Base-by-base conservation (phyloP, 2,888 invertebrate genomes). In the Ephialtes manifestator region DNA sequence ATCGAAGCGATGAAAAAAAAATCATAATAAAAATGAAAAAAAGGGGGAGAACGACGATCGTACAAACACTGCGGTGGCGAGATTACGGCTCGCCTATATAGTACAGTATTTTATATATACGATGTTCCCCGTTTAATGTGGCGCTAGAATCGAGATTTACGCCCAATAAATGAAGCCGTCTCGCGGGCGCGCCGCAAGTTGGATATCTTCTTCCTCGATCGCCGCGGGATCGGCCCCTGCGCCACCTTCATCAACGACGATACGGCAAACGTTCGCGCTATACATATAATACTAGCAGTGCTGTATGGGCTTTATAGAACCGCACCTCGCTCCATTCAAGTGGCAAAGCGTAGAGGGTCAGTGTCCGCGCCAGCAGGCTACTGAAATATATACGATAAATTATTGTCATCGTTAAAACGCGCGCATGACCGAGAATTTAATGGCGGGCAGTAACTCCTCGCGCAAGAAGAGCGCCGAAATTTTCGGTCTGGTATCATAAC, bases 371-470 rank as follows among this genome's bases (percentile, higher is more conserved):
- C 74, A 63, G 60, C 60, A 83, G 88, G 88, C 89, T 88, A 89
- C 89, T 90, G 88, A 92, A 89, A 90, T 90, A 89, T 89, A 89
- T 89, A 89, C 90, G 88, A 91, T 92, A 92, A 92, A 92, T 92
- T 92, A 88, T 89, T 90, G 89, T 89, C 91, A 88, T 91, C 92
- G 91, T 92, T 91, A 92, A 92, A 90, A 72, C 72, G 75, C 60
- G 55, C 68, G 81, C 81, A 28, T 46, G 86, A 85, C 74, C 77
- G 81, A 85, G 86, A 88, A 90, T 90, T 92, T 91, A 89, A 91
- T 86, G 83, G 88, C 85, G 84, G 88, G 79, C 82, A 46, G 87
- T 89, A 90, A 90, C 89, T 90, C 88, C 55, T 81, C 28, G 11
- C 43, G 51, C 65, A 70, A 63, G 35, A 63, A 58, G 75, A 74